A percentile compares a stretch with the other conserved stretches of the same genome.
phyloP scores from a whole-genome alignment of 2,797 vertebrate genomes.

The Antrozous pallidus region DNA sequence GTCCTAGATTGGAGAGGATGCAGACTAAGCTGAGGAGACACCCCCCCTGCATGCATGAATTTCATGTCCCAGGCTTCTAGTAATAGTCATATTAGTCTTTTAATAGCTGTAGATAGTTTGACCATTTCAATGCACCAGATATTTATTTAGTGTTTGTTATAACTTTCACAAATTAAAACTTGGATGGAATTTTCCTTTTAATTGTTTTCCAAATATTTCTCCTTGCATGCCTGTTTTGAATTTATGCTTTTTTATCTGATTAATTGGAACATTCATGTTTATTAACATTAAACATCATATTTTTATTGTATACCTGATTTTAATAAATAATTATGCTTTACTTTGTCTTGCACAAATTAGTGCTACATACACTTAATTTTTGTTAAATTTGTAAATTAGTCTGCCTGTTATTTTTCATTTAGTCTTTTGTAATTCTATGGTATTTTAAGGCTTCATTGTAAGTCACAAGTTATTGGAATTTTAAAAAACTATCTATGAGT shows the following conservation, averaged over 20 bases:
- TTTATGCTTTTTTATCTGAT: not conserved
- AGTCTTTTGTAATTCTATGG: not conserved
- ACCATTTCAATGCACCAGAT: not conserved
- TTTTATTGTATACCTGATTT: not conserved
- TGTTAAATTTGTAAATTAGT: not conserved
- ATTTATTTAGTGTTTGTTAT: not conserved
- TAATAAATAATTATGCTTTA: not conserved
- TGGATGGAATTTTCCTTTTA: not conserved
- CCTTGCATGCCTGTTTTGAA: not conserved
- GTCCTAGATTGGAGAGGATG: no score
- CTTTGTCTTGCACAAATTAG: not conserved
- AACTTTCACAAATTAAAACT: not conserved
- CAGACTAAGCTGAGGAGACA: no score
- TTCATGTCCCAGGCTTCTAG: not conserved
- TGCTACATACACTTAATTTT: not conserved
- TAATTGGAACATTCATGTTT: not conserved
- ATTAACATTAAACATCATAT: not conserved
- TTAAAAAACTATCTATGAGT: not conserved
- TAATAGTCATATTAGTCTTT: not conserved
- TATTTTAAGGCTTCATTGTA: not conserved
- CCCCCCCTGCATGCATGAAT: no score
- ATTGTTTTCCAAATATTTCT: not conserved
- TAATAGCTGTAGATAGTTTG: not conserved
- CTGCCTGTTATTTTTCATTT: not conserved
- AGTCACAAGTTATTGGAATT: not conserved